Conservation (phyloP, 2,888 invertebrate genomes). For the Corbicula japonica region DNA sequence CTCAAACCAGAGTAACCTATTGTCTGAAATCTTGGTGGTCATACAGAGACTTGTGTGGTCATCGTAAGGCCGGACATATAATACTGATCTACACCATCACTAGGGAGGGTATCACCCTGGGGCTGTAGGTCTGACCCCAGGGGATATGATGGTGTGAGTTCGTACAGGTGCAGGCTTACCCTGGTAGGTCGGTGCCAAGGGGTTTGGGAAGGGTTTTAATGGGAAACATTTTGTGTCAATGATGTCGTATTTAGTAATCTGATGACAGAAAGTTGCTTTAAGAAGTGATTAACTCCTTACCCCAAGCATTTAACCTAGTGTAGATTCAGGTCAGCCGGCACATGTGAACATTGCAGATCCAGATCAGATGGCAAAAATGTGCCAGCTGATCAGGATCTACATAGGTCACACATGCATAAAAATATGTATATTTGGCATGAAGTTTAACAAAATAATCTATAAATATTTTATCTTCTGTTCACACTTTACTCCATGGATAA, state of each 20-base stretch:
- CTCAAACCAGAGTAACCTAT: slow-evolving; percentile 31
- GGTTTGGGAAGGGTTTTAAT: slow-evolving; percentile 26
- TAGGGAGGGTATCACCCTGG: slow-evolving; percentile 11
- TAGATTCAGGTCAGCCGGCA: too few species aligned
- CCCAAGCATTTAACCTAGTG: too few species aligned
- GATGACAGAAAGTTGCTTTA: too few species aligned
- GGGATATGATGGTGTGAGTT: slow-evolving; percentile 8
- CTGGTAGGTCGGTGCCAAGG: slow-evolving; percentile 11
- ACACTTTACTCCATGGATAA: too few species aligned
- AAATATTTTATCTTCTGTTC: too few species aligned
- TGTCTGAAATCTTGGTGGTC: slow-evolving; percentile 58
- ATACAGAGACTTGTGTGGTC: slow-evolving; percentile 38
- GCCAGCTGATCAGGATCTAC: too few species aligned
- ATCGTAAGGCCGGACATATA: slow-evolving; percentile 57
- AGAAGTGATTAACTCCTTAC: too few species aligned
- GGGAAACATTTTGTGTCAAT: slow-evolving; percentile 22
- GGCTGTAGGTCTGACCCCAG: slow-evolving; percentile 13
- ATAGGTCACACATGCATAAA: too few species aligned
- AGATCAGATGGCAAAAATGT: too few species aligned
- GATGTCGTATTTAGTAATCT: slow-evolving; percentile 60
- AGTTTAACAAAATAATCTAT: too few species aligned
- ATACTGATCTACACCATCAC: not conserved
- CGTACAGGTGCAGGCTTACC: slow-evolving; percentile 30
- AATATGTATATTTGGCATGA: too few species aligned
- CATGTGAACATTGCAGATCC: too few species aligned